Evolutionary conservation across 2,797 vertebrate species (phyloP).

Genomic region (Prionace glauca): DNA sequence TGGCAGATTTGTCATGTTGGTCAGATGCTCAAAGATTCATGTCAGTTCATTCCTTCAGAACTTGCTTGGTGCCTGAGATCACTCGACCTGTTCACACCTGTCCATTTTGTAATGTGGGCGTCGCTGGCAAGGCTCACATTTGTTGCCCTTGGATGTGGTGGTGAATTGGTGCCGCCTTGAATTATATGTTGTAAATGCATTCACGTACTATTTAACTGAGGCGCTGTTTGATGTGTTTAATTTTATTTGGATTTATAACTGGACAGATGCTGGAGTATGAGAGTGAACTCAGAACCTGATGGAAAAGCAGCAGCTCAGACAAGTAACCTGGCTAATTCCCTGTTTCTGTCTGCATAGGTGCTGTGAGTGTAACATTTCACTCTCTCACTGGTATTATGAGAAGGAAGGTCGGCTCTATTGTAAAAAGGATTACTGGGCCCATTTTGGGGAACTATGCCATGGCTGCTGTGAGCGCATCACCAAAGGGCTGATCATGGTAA

Average conservation of each 20-base stretch:
- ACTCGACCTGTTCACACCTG: neutral
- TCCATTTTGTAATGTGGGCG: neutral
- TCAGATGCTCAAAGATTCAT: neutral
- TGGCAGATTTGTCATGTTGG: neutral
- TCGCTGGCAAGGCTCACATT: neutral
- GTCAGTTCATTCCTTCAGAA: neutral
- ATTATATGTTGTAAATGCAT: neutral
- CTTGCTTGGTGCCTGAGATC: neutral
- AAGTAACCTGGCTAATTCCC: neutral
- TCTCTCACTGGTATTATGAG: conserved; percentile 96
- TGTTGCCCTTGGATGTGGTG: too few species aligned
- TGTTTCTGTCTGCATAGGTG: conserved; percentile 61
- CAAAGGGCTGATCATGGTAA: conserved; percentile 96
- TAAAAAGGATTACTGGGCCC: conserved; percentile 93
- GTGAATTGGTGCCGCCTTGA: too few species aligned
- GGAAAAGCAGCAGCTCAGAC: neutral
- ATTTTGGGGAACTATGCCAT: conserved; percentile 86
- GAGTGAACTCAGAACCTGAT: neutral
- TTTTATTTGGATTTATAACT: neutral
- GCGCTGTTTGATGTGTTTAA: neutral
- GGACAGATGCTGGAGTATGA: neutral
- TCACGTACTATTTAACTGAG: neutral
- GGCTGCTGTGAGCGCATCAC: conserved; percentile 91
- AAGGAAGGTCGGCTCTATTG: conserved; percentile 93
- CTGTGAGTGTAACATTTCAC: conserved; percentile 78